phyloP scores from a whole-genome alignment of 2,888 invertebrate species.

The Incurvaria masculella region DNA sequence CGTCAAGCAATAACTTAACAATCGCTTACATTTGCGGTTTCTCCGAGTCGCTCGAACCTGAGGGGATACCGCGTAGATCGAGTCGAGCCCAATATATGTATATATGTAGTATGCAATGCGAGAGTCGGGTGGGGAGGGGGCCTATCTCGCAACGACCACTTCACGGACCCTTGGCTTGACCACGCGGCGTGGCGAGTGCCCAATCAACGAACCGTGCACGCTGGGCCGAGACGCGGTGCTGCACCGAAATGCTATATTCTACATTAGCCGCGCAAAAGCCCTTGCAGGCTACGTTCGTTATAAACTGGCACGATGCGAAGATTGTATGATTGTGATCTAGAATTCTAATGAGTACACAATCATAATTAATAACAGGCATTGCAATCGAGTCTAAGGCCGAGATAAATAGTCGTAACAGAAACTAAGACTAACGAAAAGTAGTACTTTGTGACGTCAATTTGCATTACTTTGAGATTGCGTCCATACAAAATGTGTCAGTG shows the following conservation, averaged over 20 bases:
- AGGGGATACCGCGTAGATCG: too few species aligned
- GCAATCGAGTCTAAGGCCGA: neutral
- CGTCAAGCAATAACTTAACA: too few species aligned
- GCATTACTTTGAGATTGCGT: too few species aligned
- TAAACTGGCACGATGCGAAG: neutral
- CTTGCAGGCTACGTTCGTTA: neutral
- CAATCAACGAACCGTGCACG: neutral
- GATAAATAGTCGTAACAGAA: too few species aligned
- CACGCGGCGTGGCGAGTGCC: neutral
- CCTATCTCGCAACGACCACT: neutral
- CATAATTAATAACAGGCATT: neutral
- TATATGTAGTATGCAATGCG: too few species aligned
- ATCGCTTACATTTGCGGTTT: too few species aligned
- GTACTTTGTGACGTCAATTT: too few species aligned
- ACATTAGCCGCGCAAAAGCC: neutral
- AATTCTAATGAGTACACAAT: neutral
- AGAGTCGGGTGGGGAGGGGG: neutral
- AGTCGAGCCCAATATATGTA: too few species aligned
- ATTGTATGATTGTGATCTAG: neutral
- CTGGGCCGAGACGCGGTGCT: neutral
- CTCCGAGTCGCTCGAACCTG: too few species aligned
- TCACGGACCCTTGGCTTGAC: neutral
- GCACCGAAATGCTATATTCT: neutral
- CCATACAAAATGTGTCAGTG: too few species aligned
- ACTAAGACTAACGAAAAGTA: too few species aligned